phyloP scores from a whole-genome alignment of 2,888 invertebrate genomes.

The Scaptomyza flava region DNA sequence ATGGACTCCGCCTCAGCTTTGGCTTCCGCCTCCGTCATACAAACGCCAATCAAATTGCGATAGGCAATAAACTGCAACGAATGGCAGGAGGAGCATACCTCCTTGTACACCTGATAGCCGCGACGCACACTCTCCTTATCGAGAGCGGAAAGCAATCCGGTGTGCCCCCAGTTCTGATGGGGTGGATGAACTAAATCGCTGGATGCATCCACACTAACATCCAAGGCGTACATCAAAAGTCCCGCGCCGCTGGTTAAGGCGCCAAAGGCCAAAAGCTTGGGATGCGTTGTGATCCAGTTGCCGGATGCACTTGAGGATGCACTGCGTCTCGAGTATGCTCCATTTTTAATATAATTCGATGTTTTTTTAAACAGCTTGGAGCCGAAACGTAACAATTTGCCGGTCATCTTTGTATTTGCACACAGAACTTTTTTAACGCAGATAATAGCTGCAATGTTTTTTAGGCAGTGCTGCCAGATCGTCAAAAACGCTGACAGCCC shows the following conservation, averaged over 20 bases:
- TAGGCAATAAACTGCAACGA: conserved; percentile 96
- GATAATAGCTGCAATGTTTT: conserved; percentile 5
- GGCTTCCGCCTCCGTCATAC: conserved; percentile 97
- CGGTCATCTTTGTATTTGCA: conserved; percentile 38
- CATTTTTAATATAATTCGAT: conserved; percentile 5
- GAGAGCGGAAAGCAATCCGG: conserved; percentile 89
- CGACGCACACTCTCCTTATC: conserved; percentile 95
- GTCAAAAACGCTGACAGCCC: conserved; percentile 5
- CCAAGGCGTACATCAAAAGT: conserved; percentile 91
- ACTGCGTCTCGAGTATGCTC: conserved; percentile 17
- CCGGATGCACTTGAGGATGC: conserved; percentile 2
- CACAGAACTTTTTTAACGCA: not conserved
- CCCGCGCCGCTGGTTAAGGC: conserved; percentile 93
- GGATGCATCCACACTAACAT: conserved; percentile 93
- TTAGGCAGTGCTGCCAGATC: conserved; percentile 30
- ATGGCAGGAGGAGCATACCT: conserved; percentile 99
- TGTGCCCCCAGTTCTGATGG: conserved; percentile 93
- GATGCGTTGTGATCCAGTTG: conserved; percentile 16
- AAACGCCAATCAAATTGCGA: conserved; percentile 94
- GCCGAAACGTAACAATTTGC: conserved; percentile 38
- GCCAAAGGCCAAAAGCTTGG: conserved; percentile 88
- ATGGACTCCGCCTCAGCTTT: conserved; percentile 97
- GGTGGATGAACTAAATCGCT: conserved; percentile 93
- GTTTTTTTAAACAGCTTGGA: conserved; percentile 38
- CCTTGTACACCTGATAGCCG: conserved; percentile 98